These are phyloP conservation scores for Drosophila ezoana DNA, from an alignment of 2,888 invertebrate genomes.

Conservation along the genomic window DNA sequence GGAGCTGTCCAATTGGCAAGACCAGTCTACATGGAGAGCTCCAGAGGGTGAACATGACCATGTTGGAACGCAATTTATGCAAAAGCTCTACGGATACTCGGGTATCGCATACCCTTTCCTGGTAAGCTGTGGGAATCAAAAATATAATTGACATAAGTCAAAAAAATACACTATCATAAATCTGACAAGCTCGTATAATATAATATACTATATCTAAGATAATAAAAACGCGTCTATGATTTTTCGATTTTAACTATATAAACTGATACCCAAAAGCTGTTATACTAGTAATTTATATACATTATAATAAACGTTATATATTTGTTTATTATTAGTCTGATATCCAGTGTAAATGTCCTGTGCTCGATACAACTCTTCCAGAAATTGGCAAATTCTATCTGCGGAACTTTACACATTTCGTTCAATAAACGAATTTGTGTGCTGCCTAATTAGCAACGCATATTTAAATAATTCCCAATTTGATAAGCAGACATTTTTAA, in stretches of 20 bases:
- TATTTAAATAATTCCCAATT: slow-evolving; percentile 81
- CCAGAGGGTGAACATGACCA: not conserved
- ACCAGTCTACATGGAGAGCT: slow-evolving; percentile 8
- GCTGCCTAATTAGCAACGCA: slow-evolving; percentile 81
- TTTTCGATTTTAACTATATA: too few relatives aligned
- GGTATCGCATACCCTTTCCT: slow-evolving; percentile 20
- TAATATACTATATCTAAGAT: not conserved
- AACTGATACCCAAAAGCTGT: too few relatives aligned
- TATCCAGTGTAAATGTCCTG: not conserved
- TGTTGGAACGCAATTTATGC: not conserved
- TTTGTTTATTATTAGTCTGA: not conserved
- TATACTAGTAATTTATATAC: too few relatives aligned
- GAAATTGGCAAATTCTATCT: slow-evolving; percentile 19
- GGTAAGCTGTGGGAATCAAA: not conserved
- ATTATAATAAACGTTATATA: not conserved
- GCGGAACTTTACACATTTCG: slow-evolving; percentile 27
- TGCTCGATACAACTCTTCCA: not conserved
- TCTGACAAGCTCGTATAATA: not conserved
- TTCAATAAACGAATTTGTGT: slow-evolving; percentile 70
- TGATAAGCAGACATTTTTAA: slow-evolving; percentile 82
- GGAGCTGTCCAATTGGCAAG: slow-evolving; percentile 40
- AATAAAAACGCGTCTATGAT: too few relatives aligned
- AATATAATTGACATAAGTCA: too few relatives aligned
- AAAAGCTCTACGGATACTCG: not conserved
- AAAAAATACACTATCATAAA: not conserved